Evolutionary conservation across 2,797 vertebrate genomes (phyloP), one percentile per base, ranked within the genome.

Genomic region (Pygocentrus nattereri): DNA sequence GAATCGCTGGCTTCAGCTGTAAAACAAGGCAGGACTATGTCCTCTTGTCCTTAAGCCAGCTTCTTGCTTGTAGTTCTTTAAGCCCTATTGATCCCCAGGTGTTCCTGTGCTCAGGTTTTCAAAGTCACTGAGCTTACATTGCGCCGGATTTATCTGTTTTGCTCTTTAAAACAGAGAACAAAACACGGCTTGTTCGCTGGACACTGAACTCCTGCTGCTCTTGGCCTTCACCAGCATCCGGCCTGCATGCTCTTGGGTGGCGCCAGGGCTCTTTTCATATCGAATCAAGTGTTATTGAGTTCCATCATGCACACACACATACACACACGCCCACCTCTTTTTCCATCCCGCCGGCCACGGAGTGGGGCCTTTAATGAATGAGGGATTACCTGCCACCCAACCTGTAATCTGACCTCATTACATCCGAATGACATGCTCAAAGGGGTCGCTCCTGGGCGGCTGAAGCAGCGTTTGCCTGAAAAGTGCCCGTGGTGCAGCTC

Each of bases 391-490:
- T 91, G 89, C 87, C 86, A 90, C 91, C 91, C 90, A 86, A 93
- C 89, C 93, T 94, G 94, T 95, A 95, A 95, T 95, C 93, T 94
- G 93, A 95, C 93, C 93, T 94, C 94, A 94, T 95, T 94, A 95
- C 93, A 95, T 93, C 93, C 92, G 81, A 88, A 89, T 90, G 91
- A 95, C 92, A 92, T 92, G 92, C 91, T 92, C 90, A 86, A 86
- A 87, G 88, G 92, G 86, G 82, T 85, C 93, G 90, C 84, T 86
- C 74, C 87, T 85, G 88, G 90, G 89, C 85, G 84, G 87, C 93
- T 91, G 88, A 90, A 82, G 92, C 90, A 85, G 88, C 90, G 91
- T 93, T 91, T 92, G 87, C 88, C 87, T 90, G 85, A 87, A 86
- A 92, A 83, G 88, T 68, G 59, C 88, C 86, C 83, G 85, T 87